phyloP scores from a whole-genome alignment of 1,140 invertebrate species.

The Hycleus cichorii region DNA sequence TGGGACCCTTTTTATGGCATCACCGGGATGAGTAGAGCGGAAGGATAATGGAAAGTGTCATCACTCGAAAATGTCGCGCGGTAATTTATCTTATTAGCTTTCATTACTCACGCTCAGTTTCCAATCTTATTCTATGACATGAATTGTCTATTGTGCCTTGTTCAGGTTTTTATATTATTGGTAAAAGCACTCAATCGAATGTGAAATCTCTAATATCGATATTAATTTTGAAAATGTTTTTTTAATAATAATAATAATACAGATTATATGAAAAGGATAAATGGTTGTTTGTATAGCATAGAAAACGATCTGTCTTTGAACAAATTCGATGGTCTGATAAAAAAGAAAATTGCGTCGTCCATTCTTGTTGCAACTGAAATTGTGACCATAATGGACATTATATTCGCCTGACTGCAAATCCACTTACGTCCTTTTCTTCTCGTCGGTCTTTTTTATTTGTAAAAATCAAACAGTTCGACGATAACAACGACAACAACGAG shows the following conservation, averaged over 20 bases:
- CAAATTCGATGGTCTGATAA: too few species aligned
- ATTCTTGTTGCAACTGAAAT: slow-evolving; percentile 3
- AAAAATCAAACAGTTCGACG: slow-evolving; percentile 28
- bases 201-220: too few species aligned
- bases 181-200: too few species aligned
- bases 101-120: slow-evolving; percentile 22
- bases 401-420: slow-evolving; percentile 31
- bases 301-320: too few species aligned
- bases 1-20: slow-evolving; percentile 15
- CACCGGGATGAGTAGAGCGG: slow-evolving; percentile 5
- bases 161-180: too few species aligned
- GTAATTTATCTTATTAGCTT: slow-evolving; percentile 31
- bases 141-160: slow-evolving; percentile 5
- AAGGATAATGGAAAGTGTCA: slow-evolving; percentile 24
- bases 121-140: slow-evolving; percentile 12
- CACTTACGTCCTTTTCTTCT: slow-evolving; percentile 18
- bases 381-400: slow-evolving; percentile 25
- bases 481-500: background rate
- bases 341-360: too few species aligned
- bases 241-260: too few species aligned
- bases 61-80: slow-evolving; percentile 19
- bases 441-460: slow-evolving; percentile 10
- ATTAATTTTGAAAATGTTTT: too few species aligned
- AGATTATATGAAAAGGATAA: too few species aligned
- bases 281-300: too few species aligned